These are phyloP conservation scores for Leptopilina myrica DNA, from an alignment of 2,888 invertebrate species.

Conservation along the genomic window DNA sequence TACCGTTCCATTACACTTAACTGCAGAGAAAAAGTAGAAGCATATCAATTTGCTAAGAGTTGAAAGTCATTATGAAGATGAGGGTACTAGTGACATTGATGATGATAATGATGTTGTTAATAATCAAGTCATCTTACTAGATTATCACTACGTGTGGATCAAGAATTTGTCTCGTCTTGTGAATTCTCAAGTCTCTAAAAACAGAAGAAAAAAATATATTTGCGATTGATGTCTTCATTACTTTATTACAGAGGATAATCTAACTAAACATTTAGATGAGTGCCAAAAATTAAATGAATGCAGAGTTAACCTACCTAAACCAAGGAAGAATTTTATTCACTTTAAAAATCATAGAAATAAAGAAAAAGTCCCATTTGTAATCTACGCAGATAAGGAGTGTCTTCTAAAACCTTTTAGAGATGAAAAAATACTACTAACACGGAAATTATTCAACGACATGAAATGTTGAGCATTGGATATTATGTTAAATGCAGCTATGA, in stretches of 20 bases:
- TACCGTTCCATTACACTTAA: not conserved
- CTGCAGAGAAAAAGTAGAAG: not conserved
- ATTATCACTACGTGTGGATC: conserved; percentile 47
- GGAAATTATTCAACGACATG: not conserved
- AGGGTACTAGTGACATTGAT: too few relatives aligned
- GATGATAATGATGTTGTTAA: too few relatives aligned
- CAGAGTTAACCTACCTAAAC: not conserved
- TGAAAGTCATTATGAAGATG: too few relatives aligned
- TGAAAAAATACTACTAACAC: not conserved
- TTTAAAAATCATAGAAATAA: too few relatives aligned
- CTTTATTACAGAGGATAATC: not conserved
- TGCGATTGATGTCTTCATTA: conserved; percentile 34
- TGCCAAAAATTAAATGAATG: conserved; percentile 26
- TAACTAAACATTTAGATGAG: not conserved
- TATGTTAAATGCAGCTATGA: not conserved
- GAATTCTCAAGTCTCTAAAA: not conserved
- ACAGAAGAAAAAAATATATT: not conserved
- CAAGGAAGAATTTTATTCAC: too few relatives aligned
- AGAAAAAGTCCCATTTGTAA: too few relatives aligned
- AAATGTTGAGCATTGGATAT: conserved; percentile 19
- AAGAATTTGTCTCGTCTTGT: conserved; percentile 59
- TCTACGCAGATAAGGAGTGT: too few relatives aligned
- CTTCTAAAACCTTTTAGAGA: not conserved
- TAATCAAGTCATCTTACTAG: not conserved
- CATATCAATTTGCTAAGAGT: too few relatives aligned